phyloP scores from a whole-genome alignment of 2,797 vertebrate species.

The Gallinago stenura region DNA sequence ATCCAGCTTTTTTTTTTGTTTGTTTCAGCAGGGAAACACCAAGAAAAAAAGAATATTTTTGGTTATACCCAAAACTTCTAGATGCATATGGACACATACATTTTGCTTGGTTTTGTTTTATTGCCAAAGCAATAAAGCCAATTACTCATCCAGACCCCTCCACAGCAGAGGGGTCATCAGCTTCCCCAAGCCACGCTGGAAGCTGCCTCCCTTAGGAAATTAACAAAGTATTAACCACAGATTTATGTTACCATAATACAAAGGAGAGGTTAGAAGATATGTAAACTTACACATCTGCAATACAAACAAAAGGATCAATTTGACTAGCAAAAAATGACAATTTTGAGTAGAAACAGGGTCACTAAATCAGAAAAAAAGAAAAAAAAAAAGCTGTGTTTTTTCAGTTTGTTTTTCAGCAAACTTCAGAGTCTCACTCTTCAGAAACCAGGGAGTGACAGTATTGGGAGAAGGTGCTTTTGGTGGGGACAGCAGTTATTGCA shows the following conservation, averaged over 20 bases:
- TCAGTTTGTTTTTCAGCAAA: not conserved
- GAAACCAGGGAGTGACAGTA: not conserved
- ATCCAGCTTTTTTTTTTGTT: not conserved
- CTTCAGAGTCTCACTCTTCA: not conserved
- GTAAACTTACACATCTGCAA: slow-evolving; percentile 10
- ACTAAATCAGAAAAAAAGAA: not conserved
- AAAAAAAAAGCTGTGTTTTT: not conserved
- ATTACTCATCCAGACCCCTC: slow-evolving; percentile 4
- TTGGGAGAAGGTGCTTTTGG: not conserved
- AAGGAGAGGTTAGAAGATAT: slow-evolving; percentile 45
- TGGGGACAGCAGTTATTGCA: not conserved
- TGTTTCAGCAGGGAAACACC: not conserved
- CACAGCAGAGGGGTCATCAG: slow-evolving; percentile 24
- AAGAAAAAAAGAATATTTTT: not conserved
- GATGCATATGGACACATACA: not conserved
- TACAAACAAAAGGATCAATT: slow-evolving; percentile 43
- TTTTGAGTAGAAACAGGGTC: not conserved
- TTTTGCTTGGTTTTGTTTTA: slow-evolving; percentile 24
- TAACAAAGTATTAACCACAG: slow-evolving; percentile 34
- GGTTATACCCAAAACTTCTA: not conserved
- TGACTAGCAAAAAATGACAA: slow-evolving; percentile 25
- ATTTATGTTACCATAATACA: slow-evolving; percentile 44
- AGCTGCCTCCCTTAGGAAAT: slow-evolving; percentile 51
- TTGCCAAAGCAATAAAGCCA: slow-evolving; percentile 33
- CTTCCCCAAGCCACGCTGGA: slow-evolving; percentile 38